These are phyloP conservation scores for Drosophila sp. DNA, from an alignment of 1,140 invertebrate species.

Conservation along the genomic window DNA sequence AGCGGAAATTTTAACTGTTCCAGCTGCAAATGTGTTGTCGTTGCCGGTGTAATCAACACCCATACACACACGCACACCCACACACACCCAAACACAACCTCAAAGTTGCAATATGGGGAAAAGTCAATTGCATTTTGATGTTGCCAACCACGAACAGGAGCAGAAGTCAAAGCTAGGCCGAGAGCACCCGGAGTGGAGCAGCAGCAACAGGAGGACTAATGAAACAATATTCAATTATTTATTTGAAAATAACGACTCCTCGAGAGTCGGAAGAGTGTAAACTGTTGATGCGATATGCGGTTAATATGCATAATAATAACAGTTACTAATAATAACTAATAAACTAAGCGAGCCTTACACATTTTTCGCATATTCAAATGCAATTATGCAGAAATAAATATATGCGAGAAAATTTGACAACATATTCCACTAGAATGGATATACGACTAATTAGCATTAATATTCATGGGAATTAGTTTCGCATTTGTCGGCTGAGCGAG, in stretches of 20 bases:
- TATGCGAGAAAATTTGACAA: constrained; percentile 20
- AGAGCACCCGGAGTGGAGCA: constrained; percentile 33
- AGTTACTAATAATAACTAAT: background rate
- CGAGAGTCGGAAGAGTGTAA: constrained; percentile 9
- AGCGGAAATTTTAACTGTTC: constrained; percentile 59
- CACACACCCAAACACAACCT: constrained; percentile 33
- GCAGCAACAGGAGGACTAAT: constrained; percentile 54
- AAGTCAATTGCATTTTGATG: constrained; percentile 80
- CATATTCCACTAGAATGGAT: constrained; percentile 23
- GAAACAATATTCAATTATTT: constrained; percentile 79
- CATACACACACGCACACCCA: constrained; percentile 19
- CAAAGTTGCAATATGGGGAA: constrained; percentile 73
- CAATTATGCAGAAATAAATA: constrained; percentile 10
- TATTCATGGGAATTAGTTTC: constrained; percentile 43
- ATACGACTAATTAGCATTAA: constrained; percentile 45
- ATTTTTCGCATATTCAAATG: background rate
- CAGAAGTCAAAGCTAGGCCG: constrained; percentile 28
- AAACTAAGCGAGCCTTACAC: constrained; percentile 1
- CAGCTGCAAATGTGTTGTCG: constrained; percentile 51
- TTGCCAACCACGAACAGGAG: constrained; percentile 30
- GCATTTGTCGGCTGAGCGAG: constrained; percentile 39
- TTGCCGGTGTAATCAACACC: constrained; percentile 54
- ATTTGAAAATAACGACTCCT: constrained; percentile 63
- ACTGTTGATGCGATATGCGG: background rate
- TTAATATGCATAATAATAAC: constrained; percentile 10